Evolutionary conservation across 2,797 vertebrate genomes (phyloP).

Genomic region (Falco concolor): DNA sequence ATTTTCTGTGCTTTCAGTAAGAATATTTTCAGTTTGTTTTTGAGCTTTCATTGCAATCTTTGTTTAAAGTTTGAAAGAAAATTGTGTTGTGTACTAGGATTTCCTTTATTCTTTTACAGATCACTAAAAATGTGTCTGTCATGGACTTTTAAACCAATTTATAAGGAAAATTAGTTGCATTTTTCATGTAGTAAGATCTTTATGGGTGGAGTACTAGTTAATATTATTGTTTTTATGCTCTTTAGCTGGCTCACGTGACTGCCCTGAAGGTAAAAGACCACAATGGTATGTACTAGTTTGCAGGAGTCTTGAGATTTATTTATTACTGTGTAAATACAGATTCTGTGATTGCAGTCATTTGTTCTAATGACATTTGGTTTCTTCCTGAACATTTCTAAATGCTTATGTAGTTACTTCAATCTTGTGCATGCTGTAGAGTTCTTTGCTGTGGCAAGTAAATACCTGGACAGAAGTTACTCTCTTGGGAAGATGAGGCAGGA

Average conservation of each 20-base stretch:
- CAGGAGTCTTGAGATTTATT: background rate
- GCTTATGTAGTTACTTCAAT: background rate
- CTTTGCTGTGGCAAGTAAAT: background rate
- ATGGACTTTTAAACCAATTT: background rate
- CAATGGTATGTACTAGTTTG: constrained; percentile 81
- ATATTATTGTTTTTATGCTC: constrained; percentile 32
- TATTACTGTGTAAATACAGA: background rate
- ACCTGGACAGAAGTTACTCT: background rate
- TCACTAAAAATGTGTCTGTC: background rate
- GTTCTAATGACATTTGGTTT: background rate
- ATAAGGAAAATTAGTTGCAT: background rate
- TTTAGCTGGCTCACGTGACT: constrained; percentile 85
- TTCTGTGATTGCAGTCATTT: background rate
- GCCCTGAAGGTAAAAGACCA: constrained; percentile 83
- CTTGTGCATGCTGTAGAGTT: background rate
- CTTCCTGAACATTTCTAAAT: background rate
- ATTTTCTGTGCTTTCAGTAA: background rate
- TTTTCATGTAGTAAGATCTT: background rate
- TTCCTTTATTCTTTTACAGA: background rate
- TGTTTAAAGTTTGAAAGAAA: background rate
- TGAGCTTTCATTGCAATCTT: background rate
- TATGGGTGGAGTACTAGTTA: background rate
- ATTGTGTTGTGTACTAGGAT: background rate
- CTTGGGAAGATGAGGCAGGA: background rate
- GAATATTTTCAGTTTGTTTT: background rate